Percentiles rank a stretch among this genome's conserved stretches.
phyloP scores from a whole-genome alignment of 2,113 vertebrate genomes.

The Phrynocephalus versicolor region DNA sequence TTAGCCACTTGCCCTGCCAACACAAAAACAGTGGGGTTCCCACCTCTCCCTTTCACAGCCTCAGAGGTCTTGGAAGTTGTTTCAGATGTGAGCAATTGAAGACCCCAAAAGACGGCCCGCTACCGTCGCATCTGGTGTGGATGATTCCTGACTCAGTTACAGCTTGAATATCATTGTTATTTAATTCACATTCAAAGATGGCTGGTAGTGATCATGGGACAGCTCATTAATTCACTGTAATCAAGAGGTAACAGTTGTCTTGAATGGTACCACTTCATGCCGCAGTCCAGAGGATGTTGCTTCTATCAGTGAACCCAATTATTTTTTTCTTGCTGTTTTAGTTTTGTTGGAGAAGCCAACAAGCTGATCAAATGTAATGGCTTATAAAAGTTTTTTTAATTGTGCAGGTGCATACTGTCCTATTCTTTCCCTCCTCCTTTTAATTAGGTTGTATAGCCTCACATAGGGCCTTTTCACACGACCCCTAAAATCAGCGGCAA shows the following conservation, averaged over 20 bases:
- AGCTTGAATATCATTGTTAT: neutral
- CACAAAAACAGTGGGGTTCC: too few species aligned
- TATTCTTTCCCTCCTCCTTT: neutral
- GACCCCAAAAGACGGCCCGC: neutral
- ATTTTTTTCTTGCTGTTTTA: neutral
- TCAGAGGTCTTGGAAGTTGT: too few species aligned
- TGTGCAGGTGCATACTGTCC: neutral
- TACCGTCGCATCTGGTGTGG: neutral
- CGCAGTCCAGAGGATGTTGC: too few species aligned
- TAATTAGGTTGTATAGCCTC: neutral
- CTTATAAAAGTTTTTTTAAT: neutral
- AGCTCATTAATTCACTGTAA: neutral
- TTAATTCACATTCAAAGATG: neutral
- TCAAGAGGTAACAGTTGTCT: neutral
- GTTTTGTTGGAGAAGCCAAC: too few species aligned
- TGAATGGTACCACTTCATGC: too few species aligned
- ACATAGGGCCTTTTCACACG: too few species aligned
- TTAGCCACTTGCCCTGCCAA: too few species aligned
- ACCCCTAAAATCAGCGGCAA: too few species aligned
- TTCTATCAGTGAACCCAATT: neutral
- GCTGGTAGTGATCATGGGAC: neutral
- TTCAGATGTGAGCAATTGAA: neutral
- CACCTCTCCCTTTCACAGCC: too few species aligned
- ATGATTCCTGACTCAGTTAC: neutral
- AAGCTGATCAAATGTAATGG: neutral